Percentiles rank a stretch among this genome's conserved stretches.
These are phyloP conservation scores for Pachyrhynchus sulphureomaculatus DNA, from an alignment of 1,140 invertebrate species.

Conservation along the genomic window DNA sequence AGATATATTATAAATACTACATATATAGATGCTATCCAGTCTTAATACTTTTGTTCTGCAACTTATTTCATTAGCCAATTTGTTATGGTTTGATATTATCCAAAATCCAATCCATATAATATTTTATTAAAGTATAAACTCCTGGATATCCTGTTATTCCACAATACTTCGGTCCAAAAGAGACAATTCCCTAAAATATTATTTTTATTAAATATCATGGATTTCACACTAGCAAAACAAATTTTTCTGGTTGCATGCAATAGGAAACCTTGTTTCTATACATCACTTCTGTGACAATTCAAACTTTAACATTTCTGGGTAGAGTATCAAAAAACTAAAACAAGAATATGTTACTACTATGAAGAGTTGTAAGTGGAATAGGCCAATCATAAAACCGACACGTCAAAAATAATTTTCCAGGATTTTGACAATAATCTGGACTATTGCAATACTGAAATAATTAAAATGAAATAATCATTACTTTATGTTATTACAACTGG, in stretches of 20 bases:
- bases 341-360: no score
- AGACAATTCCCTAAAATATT: slow-evolving; percentile 48
- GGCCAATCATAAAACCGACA: no score
- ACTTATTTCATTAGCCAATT: no score
- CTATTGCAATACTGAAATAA: no score
- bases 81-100: slow-evolving; percentile 28
- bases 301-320: no score
- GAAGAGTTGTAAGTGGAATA: no score
- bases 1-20: background rate
- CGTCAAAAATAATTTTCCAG: no score
- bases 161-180: slow-evolving; percentile 56
- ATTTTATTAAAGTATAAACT: slow-evolving; percentile 61
- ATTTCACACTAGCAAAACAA: background rate
- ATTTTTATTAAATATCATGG: background rate
- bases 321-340: no score
- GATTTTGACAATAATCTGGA: no score
- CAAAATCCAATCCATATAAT: slow-evolving; percentile 63
- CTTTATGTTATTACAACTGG: no score
- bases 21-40: background rate
- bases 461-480: no score
- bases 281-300: no score
- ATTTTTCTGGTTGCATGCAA: background rate
- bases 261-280: slow-evolving; percentile 47
- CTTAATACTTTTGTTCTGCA: background rate
- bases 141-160: slow-evolving; percentile 59